phyloP scores from a whole-genome alignment of 2,113 vertebrate species.

The Fulmarus glacialis region DNA sequence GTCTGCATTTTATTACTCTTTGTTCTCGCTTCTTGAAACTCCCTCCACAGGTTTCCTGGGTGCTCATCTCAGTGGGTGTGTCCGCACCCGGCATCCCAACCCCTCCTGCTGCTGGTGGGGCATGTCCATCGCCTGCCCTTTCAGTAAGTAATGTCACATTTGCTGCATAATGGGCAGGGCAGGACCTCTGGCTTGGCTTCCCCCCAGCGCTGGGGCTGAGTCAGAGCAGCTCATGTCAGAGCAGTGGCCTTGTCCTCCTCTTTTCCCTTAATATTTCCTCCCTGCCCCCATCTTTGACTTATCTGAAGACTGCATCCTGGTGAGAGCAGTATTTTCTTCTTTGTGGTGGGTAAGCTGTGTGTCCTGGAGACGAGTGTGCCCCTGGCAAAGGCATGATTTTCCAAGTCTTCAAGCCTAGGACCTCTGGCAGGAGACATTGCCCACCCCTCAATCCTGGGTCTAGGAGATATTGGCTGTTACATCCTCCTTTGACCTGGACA shows the following conservation, averaged over 20 bases:
- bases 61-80: background rate
- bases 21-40: background rate
- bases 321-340: background rate
- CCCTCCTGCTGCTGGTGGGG: background rate
- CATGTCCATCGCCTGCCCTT: background rate
- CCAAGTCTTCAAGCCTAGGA: background rate
- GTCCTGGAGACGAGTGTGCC: background rate
- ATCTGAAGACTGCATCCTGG: background rate
- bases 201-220: background rate
- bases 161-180: background rate
- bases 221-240: background rate
- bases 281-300: background rate
- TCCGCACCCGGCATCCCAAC: fast-evolving
- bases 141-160: background rate
- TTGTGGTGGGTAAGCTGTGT: background rate
- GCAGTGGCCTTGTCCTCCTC: background rate
- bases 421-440: background rate
- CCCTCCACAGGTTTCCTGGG: background rate
- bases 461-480: background rate
- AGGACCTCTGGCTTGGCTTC: background rate
- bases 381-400: background rate
- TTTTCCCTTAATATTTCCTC: background rate
- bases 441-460: background rate
- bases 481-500: background rate
- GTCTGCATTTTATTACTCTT: background rate